A percentile compares a stretch with the other conserved stretches of the same genome.
Conservation (phyloP, 2,888 invertebrate genomes). For the Hypselothyrea guttata region DNA sequence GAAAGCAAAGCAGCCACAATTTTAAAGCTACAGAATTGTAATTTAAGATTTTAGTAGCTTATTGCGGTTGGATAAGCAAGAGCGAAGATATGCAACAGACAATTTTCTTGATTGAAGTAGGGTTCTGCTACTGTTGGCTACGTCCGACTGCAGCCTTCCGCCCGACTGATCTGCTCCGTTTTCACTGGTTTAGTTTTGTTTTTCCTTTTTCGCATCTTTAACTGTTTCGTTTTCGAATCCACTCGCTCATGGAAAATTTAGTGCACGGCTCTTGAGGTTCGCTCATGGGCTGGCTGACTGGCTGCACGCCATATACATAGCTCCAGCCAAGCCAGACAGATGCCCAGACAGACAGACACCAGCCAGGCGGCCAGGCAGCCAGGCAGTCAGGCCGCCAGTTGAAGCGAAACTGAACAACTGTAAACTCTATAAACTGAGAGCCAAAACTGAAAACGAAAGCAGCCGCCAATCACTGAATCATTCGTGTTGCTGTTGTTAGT, state of each 20-base stretch:
- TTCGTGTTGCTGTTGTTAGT: slow-evolving; percentile 11
- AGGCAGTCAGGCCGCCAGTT: slow-evolving; percentile 67
- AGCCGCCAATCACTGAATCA: slow-evolving; percentile 49
- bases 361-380: too few species aligned
- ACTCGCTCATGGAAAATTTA: slow-evolving; percentile 77
- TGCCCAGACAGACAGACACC: slow-evolving; percentile 18
- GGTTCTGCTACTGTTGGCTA: too few species aligned
- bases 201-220: slow-evolving; percentile 1
- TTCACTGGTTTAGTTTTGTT: too few species aligned
- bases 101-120: too few species aligned
- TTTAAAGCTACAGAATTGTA: too few species aligned
- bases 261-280: slow-evolving; percentile 66
- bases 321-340: slow-evolving; percentile 20
- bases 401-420: slow-evolving; percentile 49
- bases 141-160: too few species aligned
- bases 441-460: slow-evolving; percentile 67
- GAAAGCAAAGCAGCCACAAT: too few species aligned
- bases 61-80: too few species aligned
- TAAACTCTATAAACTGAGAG: slow-evolving; percentile 36
- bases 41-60: too few species aligned
- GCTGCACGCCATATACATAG: slow-evolving; percentile 50
- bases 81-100: too few species aligned
- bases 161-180: too few species aligned
- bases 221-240: slow-evolving; percentile 73
- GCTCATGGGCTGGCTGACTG: slow-evolving; percentile 27